Evolutionary conservation across 2,888 invertebrate genomes (phyloP).

Genomic region (Leptinotarsa peninsularis): DNA sequence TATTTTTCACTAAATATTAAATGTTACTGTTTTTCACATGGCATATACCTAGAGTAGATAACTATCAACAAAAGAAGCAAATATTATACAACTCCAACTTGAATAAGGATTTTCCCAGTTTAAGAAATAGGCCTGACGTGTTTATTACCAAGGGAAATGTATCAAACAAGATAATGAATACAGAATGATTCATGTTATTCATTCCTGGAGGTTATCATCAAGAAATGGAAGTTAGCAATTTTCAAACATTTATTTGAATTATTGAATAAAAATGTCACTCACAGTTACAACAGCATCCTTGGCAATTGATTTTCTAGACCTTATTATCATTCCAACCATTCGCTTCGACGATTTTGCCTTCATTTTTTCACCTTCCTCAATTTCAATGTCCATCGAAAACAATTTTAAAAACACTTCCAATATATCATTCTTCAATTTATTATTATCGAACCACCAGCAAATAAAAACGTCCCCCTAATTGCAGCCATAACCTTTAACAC

Average conservation of each 20-base stretch:
- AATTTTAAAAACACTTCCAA: conserved; percentile 49
- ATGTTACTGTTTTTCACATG: too few relatives aligned
- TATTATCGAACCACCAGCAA: conserved; percentile 41
- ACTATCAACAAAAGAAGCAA: too few relatives aligned
- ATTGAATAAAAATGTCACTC: conserved; percentile 61
- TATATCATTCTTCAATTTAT: conserved; percentile 46
- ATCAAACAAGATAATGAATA: neutral
- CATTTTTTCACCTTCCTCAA: conserved; percentile 63
- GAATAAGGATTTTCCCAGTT: too few relatives aligned
- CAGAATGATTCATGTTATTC: neutral
- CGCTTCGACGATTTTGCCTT: conserved; percentile 85
- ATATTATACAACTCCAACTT: too few relatives aligned
- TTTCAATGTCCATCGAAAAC: conserved; percentile 39
- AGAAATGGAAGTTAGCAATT: neutral
- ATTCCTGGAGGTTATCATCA: neutral
- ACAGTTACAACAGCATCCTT: conserved; percentile 91
- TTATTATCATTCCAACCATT: conserved; percentile 87
- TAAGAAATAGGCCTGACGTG: neutral
- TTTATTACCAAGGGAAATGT: neutral
- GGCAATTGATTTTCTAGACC: conserved; percentile 86
- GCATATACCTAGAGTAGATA: too few relatives aligned
- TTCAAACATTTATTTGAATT: neutral
- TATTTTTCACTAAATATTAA: too few relatives aligned
- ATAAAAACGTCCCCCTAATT: conserved; percentile 30
- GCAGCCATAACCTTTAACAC: conserved; percentile 26